Evolutionary conservation across 2,888 invertebrate genomes (phyloP).

Genomic region (Tryphoninae sp.): DNA sequence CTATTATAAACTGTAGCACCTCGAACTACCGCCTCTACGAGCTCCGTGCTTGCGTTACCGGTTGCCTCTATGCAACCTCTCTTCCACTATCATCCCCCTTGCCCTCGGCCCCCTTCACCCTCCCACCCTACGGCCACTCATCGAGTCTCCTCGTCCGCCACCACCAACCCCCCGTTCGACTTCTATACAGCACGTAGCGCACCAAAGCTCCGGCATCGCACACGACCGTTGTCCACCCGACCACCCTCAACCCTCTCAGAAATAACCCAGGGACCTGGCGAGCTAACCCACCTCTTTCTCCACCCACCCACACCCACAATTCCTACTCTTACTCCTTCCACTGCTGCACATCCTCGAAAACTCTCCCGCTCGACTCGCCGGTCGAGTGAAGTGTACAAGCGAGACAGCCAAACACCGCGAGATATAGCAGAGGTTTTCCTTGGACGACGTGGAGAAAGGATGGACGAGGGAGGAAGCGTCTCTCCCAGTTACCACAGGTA

Average conservation of each 20-base stretch:
- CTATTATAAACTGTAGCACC: slow-evolving; percentile 82
- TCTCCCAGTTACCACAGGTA: slow-evolving; percentile 70
- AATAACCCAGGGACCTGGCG: slow-evolving; percentile 78
- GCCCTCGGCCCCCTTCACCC: slow-evolving; percentile 66
- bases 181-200: slow-evolving; percentile 18
- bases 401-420: slow-evolving; percentile 58
- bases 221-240: slow-evolving; percentile 58
- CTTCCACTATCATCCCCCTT: slow-evolving; percentile 72
- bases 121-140: slow-evolving; percentile 34
- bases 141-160: slow-evolving; percentile 60
- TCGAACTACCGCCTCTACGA: slow-evolving; percentile 79
- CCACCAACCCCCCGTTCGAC: slow-evolving; percentile 55
- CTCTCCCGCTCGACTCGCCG: slow-evolving; percentile 63
- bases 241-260: slow-evolving; percentile 68
- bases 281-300: slow-evolving; percentile 73
- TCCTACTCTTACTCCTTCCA: no score
- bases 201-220: slow-evolving; percentile 38
- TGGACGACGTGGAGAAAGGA: slow-evolving; percentile 31
- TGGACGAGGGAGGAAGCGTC: slow-evolving; percentile 2
- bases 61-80: slow-evolving; percentile 11
- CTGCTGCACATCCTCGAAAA: slow-evolving; percentile 72
- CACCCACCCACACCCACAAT: slow-evolving; percentile 3
- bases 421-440: slow-evolving; percentile 68
- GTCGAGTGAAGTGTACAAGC: slow-evolving; percentile 34
- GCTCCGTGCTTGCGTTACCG: slow-evolving; percentile 55